These are phyloP conservation scores for Drosophila gaucha DNA, from an alignment of 2,888 invertebrate species.

Conservation along the genomic window DNA sequence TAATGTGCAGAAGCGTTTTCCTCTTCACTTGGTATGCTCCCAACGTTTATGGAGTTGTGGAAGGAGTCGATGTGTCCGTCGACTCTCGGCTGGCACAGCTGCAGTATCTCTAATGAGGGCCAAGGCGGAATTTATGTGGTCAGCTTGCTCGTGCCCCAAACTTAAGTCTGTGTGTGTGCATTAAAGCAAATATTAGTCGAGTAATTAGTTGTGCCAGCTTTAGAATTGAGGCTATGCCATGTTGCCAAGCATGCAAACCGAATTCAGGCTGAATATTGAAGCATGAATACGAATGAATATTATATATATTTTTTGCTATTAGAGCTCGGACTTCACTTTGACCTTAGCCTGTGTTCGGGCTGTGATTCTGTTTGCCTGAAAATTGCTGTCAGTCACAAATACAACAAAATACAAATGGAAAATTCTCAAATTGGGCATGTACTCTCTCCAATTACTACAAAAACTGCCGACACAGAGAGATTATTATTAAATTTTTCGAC, in stretches of 20 bases:
- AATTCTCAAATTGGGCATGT: slow-evolving; percentile 13
- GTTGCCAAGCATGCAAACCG: neutral
- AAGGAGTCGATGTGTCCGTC: no score
- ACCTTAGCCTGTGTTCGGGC: no score
- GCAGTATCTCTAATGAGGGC: slow-evolving; percentile 38
- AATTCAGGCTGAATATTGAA: neutral
- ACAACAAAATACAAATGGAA: no score
- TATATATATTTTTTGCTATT: no score
- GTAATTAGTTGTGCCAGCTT: slow-evolving; percentile 58
- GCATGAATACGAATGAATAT: no score
- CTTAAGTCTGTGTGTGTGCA: slow-evolving; percentile 14
- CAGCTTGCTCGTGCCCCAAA: slow-evolving; percentile 23
- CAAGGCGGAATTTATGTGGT: slow-evolving; percentile 47
- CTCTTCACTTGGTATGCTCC: neutral
- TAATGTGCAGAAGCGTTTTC: slow-evolving; percentile 22
- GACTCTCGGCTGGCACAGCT: slow-evolving; percentile 14
- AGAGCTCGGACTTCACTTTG: no score
- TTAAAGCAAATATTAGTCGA: slow-evolving; percentile 63
- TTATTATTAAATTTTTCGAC: slow-evolving; percentile 47
- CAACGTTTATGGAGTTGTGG: slow-evolving; percentile 6
- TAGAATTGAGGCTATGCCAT: slow-evolving; percentile 1
- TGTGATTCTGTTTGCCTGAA: neutral
- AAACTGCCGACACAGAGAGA: slow-evolving; percentile 27
- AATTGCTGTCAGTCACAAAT: no score
- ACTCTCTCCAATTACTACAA: slow-evolving; percentile 57